These are phyloP conservation scores for Pomacea canaliculata DNA, from an alignment of 2,888 invertebrate genomes.

Conservation along the genomic window DNA sequence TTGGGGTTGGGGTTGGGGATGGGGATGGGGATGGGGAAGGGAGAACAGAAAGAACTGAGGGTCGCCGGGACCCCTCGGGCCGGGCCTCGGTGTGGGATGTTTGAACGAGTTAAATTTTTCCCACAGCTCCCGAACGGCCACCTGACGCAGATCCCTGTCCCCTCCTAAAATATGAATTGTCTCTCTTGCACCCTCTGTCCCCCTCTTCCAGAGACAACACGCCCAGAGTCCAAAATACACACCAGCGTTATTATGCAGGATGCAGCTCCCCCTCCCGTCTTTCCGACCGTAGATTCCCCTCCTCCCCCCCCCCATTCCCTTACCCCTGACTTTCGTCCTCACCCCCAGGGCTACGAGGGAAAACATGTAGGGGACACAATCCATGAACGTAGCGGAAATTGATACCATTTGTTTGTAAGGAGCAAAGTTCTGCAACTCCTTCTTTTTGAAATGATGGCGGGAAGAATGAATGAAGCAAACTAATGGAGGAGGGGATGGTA, in stretches of 20 bases:
- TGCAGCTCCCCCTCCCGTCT: not conserved
- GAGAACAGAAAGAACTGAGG: not conserved
- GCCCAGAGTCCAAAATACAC: slow-evolving; percentile 6
- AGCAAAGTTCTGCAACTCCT: too few species aligned
- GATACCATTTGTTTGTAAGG: not conserved
- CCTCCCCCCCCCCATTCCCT: not conserved
- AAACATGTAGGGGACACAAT: not conserved
- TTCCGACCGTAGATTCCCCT: too few species aligned
- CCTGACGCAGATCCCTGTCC: not conserved
- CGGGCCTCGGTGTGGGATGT: not conserved
- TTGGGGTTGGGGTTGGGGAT: not conserved
- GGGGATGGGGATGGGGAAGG: not conserved
- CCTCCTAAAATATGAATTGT: slow-evolving; percentile 9
- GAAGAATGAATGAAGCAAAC: too few species aligned
- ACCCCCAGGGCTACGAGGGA: not conserved
- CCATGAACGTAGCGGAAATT: not conserved
- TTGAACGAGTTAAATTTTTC: slow-evolving; percentile 19
- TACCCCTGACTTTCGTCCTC: not conserved
- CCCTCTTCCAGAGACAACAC: slow-evolving; percentile 3
- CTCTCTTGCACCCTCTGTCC: not conserved
- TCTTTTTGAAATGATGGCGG: too few species aligned
- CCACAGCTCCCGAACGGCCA: not conserved
- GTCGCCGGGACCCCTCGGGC: slow-evolving; percentile 6
- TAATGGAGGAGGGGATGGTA: not conserved
- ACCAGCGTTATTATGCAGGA: slow-evolving; percentile 15